Percentiles rank a stretch among this genome's conserved stretches.
phyloP scores from a whole-genome alignment of 2,113 vertebrate species.

The Silurus meridionalis region DNA sequence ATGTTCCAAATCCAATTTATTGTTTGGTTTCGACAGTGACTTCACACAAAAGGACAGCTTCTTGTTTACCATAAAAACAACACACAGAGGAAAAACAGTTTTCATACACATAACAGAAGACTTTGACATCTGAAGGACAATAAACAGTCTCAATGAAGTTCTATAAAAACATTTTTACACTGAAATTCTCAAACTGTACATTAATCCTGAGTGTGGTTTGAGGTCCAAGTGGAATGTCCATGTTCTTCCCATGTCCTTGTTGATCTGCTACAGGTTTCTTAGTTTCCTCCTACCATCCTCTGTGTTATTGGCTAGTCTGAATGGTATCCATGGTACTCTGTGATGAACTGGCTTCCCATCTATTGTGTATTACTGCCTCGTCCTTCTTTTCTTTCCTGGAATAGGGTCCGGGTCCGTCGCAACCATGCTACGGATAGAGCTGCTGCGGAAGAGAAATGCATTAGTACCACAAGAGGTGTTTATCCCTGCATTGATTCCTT shows the following conservation, averaged over 20 bases:
- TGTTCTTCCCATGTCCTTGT: neutral
- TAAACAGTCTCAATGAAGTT: neutral
- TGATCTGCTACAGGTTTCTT: neutral
- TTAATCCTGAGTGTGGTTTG: too few relatives aligned
- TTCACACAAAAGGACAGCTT: neutral
- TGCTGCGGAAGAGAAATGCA: neutral
- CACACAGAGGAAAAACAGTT: neutral
- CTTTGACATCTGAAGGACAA: neutral
- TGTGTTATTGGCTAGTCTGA: neutral
- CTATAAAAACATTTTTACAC: neutral
- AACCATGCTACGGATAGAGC: neutral
- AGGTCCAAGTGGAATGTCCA: neutral
- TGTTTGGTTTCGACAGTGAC: neutral
- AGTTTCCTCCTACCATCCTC: neutral
- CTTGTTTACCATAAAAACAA: neutral
- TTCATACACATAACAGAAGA: neutral
- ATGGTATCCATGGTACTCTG: neutral
- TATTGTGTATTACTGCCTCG: neutral
- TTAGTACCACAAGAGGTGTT: neutral
- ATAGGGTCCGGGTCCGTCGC: neutral
- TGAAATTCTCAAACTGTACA: neutral
- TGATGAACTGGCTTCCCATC: neutral
- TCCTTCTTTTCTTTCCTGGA: neutral
- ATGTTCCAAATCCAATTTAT: neutral
- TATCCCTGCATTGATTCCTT: neutral